Percentiles rank a stretch among this genome's conserved stretches.
Conservation (phyloP, 1,140 invertebrate species). For the Achroia grisella region DNA sequence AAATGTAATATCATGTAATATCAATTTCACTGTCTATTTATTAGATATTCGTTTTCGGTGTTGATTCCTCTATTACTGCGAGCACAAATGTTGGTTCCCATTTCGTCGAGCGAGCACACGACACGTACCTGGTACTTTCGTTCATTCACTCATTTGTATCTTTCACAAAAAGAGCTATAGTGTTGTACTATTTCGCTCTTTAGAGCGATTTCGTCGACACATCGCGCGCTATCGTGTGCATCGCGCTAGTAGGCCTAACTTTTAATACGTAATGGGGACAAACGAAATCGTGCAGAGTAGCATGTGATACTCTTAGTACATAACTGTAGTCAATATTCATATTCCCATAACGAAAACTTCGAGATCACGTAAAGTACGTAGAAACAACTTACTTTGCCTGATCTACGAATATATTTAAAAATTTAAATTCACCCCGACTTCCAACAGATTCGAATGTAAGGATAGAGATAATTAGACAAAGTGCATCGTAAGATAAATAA, state of each 20-base stretch:
- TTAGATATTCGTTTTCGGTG: conserved; percentile 66
- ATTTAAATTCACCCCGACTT: conserved; percentile 38
- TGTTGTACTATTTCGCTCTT: not conserved
- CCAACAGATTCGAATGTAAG: conserved; percentile 46
- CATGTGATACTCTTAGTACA: conserved; percentile 62
- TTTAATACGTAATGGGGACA: conserved; percentile 40
- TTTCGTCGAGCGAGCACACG: conserved; percentile 23
- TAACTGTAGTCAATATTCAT: conserved; percentile 52
- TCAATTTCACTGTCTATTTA: conserved; percentile 71
- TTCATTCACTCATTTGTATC: too few species aligned
- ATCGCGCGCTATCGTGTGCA: conserved; percentile 1
- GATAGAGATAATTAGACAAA: conserved; percentile 59
- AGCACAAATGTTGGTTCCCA: conserved; percentile 46
- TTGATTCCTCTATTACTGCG: conserved; percentile 65
- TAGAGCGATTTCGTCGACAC: not conserved
- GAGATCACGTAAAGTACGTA: conserved; percentile 23
- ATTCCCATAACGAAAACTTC: conserved; percentile 21
- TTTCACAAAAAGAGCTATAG: not conserved
- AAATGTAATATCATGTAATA: conserved; percentile 64
- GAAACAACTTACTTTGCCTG: conserved; percentile 13
- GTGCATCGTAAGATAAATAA: conserved; percentile 68
- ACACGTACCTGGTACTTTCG: not conserved
- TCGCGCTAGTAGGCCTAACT: conserved; percentile 6
- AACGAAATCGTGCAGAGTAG: conserved; percentile 52
- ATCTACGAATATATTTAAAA: conserved; percentile 30